These are phyloP conservation scores for Xestoiulus laeticollis DNA, from an alignment of 2,888 invertebrate genomes.

Conservation along the genomic window DNA sequence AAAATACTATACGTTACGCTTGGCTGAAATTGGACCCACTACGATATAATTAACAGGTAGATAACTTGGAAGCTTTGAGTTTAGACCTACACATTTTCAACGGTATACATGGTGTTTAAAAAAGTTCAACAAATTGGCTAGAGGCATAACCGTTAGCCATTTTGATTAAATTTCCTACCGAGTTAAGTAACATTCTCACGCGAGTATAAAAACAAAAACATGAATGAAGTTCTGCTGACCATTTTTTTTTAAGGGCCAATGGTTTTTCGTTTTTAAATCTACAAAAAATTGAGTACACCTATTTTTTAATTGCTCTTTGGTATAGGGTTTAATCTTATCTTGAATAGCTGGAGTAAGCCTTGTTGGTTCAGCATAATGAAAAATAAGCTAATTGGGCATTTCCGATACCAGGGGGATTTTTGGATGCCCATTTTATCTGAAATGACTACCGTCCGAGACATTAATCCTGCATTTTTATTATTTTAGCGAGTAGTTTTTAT, in stretches of 20 bases:
- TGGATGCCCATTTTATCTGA: background rate
- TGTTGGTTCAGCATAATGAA: background rate
- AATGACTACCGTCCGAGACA: background rate
- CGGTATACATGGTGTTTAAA: conserved; percentile 6
- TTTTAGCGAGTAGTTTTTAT: background rate
- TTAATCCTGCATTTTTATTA: background rate
- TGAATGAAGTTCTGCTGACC: background rate
- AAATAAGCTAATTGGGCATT: background rate
- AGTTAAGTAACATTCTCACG: background rate
- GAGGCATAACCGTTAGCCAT: background rate
- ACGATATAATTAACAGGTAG: conserved; percentile 7
- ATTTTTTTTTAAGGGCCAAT: background rate
- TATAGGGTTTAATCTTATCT: conserved; percentile 19
- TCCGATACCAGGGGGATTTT: background rate
- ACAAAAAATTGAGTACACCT: background rate
- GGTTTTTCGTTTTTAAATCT: background rate
- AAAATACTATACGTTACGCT: background rate
- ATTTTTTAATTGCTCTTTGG: background rate
- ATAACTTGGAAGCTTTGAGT: background rate
- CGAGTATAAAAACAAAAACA: conserved; percentile 1
- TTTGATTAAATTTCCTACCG: background rate
- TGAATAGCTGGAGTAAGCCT: background rate
- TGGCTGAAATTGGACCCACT: background rate
- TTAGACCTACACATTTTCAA: background rate
- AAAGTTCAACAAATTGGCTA: background rate